Evolutionary conservation across 2,888 invertebrate genomes (phyloP), one percentile per base, ranked within the genome.

Genomic region (Parnassius mnemosyne): DNA sequence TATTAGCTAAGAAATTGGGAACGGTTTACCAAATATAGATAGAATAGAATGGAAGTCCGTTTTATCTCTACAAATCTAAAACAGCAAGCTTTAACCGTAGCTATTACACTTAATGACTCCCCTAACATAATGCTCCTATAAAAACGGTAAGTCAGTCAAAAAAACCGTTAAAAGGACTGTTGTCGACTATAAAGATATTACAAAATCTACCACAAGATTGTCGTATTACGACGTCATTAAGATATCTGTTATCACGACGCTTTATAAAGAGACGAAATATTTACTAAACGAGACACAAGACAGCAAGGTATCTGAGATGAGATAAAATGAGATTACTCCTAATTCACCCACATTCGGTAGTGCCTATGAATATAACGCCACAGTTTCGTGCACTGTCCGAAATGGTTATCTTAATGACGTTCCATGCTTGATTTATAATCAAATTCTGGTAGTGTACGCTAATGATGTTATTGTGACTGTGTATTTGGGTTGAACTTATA

Each of bases 281-380:
- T 79, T 79, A 83, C 79, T 74, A 81, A 79, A 82, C 71, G 71
- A 71, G 76, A 77, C 75, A 69, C 53, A 54, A 59, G 57, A 69
- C 68, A 71, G 71, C 73, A 75, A 76, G 70, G 76, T 77, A 77
- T 80, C 71, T 71, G 59, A 66, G 70, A 66, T 68, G 65, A 80
- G 87, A 87, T 88, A 85, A 83, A 77, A 71, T 62, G 65, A 77
- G 84, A 84, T 85, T 83, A 79, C 68, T 68, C 68, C 73, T 76
- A 78, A 80, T 78, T 78, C 78, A 77, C 79, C 84, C 80, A 85
- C 83, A 83, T 84, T 83, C 79, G 75, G 84, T 79, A 81, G 81
- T 83, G 77, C 73, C 76, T 84, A 82, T 81, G 84, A 81, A 81
- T 78, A 61, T 65, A 76, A 72, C 75, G 75, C 81, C 79, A 73